Conservation (phyloP, 2,797 vertebrate genomes). For the Melanotaenia parkinsoni region DNA sequence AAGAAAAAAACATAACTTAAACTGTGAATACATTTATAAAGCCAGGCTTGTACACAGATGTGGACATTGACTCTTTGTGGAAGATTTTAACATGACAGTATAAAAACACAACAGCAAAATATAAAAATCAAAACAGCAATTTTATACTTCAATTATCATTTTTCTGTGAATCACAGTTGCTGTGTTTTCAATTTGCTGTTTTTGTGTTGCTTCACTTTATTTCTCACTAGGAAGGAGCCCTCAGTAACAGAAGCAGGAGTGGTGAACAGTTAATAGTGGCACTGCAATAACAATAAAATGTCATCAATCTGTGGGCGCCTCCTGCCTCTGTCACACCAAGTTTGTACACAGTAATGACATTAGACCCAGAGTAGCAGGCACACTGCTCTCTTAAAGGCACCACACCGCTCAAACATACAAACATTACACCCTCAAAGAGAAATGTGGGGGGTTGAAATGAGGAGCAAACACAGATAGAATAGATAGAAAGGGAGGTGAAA, state of each 20-base stretch:
- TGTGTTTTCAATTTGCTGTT: slow-evolving; percentile 85
- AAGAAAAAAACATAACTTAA: slow-evolving; percentile 33
- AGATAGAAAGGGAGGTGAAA: background rate
- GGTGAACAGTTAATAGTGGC: slow-evolving; percentile 87
- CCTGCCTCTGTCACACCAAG: slow-evolving; percentile 90
- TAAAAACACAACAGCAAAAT: slow-evolving; percentile 74
- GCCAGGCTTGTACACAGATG: slow-evolving; percentile 40
- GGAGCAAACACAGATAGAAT: slow-evolving; percentile 12
- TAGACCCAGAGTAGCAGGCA: slow-evolving; percentile 85
- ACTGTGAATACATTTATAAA: slow-evolving; percentile 46
- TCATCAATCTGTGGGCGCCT: slow-evolving; percentile 89
- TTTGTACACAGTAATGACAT: slow-evolving; percentile 92
- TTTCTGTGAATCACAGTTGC: slow-evolving; percentile 79
- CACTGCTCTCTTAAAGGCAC: slow-evolving; percentile 86
- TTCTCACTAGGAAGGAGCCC: slow-evolving; percentile 75
- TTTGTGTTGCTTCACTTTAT: slow-evolving; percentile 56
- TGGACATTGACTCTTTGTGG: slow-evolving; percentile 60
- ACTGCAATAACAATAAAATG: slow-evolving; percentile 91
- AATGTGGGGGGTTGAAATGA: slow-evolving; percentile 26
- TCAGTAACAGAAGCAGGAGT: slow-evolving; percentile 80
- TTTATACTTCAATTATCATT: slow-evolving; percentile 85
- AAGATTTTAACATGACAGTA: slow-evolving; percentile 65
- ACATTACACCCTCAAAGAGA: slow-evolving; percentile 43
- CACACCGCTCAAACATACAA: slow-evolving; percentile 69
- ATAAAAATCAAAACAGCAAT: slow-evolving; percentile 84